Base-by-base conservation (phyloP, 2,888 invertebrate species). In the Standfussiana lucernea region DNA sequence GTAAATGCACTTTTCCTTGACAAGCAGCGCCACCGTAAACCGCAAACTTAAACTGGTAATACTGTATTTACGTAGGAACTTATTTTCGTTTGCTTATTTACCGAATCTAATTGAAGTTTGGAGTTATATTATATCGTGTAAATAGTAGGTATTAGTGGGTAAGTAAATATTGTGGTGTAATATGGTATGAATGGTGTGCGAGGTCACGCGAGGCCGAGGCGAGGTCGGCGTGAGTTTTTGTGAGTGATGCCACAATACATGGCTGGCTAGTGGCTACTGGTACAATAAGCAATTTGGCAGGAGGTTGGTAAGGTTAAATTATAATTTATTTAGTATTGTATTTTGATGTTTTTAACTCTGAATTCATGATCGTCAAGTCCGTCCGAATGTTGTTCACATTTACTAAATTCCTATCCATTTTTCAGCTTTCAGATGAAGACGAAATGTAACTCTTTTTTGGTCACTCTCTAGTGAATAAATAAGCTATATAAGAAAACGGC, bases 91-190 rank as follows among this genome's bases (percentile, higher is more conserved):
- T 24, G 50, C 5, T 79, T 83, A 79, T 82, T 69, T 72, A 56
- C 35, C 53, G 35, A 80, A 72, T 65, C 21, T 62, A 59, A 80
- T 72, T 82, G 68, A 61, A 69, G 65, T 72, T 47, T n/a, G 42
- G 35, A 61, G 61, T 75, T 53, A 80, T 62, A 65, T 72, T 42
- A 35, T 45, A 69, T 66, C 5, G 61, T 64, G 53, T 69, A 66
- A 72, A 72, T 79, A 64, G 45, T 79, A 71, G 83, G 50, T 76
- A 67, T 72, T 72, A 65, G 32, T 56, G 56, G 42, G 1, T 70
- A 67, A 76, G 80, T 76, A 83, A 84, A 83, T 70, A 83, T 37
- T 45, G 45, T 70, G 42, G 59, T 70, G 62, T 80, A 82, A 80
- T 76, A 56, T 82, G 32, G 56, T 70, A 62, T 84, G 84, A 84